Evolutionary conservation across 2,797 vertebrate genomes (phyloP).

Genomic region (Phrynocephalus forsythii): DNA sequence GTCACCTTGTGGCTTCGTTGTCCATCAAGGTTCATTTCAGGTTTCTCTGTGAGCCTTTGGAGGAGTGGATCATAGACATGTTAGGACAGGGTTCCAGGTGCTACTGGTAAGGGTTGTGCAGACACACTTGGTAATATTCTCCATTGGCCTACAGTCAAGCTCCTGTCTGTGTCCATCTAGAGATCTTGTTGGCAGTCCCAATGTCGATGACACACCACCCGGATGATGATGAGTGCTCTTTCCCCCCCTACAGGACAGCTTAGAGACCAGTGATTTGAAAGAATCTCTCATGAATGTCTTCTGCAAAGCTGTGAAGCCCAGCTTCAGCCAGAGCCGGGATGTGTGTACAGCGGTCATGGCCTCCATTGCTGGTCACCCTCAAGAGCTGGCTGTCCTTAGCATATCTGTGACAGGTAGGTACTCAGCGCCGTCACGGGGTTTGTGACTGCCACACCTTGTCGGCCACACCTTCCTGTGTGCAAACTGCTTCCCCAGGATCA

Average conservation of each 20-base stretch:
- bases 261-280: accelerated
- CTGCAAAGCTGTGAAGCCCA: constrained; percentile 66
- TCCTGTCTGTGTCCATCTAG: no score
- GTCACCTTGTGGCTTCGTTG: neutral
- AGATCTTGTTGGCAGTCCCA: no score
- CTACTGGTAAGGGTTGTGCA: no score
- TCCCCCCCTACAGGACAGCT: neutral
- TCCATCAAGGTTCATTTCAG: no score
- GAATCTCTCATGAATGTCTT: constrained; percentile 57
- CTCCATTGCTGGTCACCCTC: accelerated
- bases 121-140: no score
- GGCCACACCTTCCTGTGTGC: neutral
- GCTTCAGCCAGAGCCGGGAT: constrained; percentile 65
- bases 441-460: neutral
- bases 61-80: neutral
- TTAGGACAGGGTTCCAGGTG: neutral
- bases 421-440: no score
- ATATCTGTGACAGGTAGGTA: constrained; percentile 67
- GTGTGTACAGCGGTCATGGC: constrained; percentile 56
- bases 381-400: constrained; percentile 28
- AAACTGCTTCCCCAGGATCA: neutral
- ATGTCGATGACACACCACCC: no score
- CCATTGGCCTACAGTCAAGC: no score
- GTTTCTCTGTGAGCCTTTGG: neutral
- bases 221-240: accelerated